Evolutionary conservation across 2,888 invertebrate species (phyloP).

Genomic region (Macrosoma leucophasiata): DNA sequence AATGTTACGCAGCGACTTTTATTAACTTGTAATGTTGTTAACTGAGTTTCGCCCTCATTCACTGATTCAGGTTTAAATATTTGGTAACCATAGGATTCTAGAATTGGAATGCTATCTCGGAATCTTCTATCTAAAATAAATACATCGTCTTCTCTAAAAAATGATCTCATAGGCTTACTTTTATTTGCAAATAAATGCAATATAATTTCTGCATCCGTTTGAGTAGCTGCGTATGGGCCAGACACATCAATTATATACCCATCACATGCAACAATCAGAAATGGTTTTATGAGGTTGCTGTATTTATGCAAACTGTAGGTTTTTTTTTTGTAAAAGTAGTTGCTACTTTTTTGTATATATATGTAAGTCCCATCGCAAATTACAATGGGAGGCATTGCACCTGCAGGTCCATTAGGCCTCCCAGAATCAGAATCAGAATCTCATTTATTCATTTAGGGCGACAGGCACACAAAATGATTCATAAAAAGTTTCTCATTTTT

Average conservation of each 20-base stretch:
- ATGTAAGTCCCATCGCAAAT: constrained; percentile 22
- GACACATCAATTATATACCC: constrained; percentile 20
- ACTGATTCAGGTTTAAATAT: constrained; percentile 5
- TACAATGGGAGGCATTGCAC: constrained; percentile 9
- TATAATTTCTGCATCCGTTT: constrained; percentile 13
- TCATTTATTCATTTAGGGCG: constrained; percentile 1
- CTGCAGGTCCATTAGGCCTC: constrained; percentile 5
- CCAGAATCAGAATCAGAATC: not conserved
- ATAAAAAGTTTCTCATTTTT: constrained; percentile 4
- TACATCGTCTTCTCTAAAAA: constrained; percentile 8
- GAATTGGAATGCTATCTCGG: not conserved
- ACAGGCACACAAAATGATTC: constrained; percentile 10
- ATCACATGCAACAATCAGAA: constrained; percentile 18
- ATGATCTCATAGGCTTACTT: not conserved
- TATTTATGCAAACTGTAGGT: constrained; percentile 21
- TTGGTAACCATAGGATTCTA: not conserved
- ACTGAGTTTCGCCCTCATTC: not conserved
- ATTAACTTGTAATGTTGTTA: constrained; percentile 10
- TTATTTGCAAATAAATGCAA: constrained; percentile 1
- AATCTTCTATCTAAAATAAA: constrained; percentile 9
- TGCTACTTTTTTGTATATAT: constrained; percentile 23
- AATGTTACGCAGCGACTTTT: constrained; percentile 16
- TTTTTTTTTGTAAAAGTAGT: constrained; percentile 22
- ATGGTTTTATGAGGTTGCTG: constrained; percentile 19
- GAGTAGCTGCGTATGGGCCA: constrained; percentile 17